Conservation (phyloP, 64 coral and sea anemone genomes). For the Trachythela sp. region DNA sequence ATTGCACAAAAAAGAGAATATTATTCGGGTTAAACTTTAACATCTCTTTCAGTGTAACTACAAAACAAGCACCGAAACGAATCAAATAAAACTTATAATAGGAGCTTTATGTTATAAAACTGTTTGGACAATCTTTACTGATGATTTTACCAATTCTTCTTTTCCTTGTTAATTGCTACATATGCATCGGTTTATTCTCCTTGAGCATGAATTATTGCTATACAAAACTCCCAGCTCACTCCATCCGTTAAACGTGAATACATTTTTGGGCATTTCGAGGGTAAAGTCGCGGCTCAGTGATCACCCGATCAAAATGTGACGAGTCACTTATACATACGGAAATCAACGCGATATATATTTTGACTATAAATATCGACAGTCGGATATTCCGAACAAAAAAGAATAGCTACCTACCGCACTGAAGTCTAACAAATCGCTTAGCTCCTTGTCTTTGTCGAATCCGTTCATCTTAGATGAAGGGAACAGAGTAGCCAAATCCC, state of each 20-base stretch:
- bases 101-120: neutral
- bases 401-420: conserved; percentile 57
- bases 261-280: neutral
- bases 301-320: neutral
- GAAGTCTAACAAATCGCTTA: conserved; percentile 81
- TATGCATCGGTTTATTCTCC: no score
- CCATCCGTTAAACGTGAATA: neutral
- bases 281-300: neutral
- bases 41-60: neutral
- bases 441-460: conserved; percentile 63
- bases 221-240: neutral
- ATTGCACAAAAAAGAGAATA: neutral
- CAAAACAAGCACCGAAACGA: neutral
- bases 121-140: neutral
- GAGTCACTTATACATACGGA: neutral
- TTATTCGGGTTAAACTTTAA: neutral
- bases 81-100: neutral
- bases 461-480: conserved; percentile 60
- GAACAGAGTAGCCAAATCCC: conserved; percentile 13
- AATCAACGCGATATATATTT: conserved; percentile 5
- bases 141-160: neutral
- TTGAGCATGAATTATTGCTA: no score
- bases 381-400: neutral
- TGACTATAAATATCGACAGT: neutral
- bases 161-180: no score